Evolutionary conservation across 64 coral and sea anemone genomes (phyloP), one percentile per base, ranked within the genome.

Genomic region (Montipora foliosa): DNA sequence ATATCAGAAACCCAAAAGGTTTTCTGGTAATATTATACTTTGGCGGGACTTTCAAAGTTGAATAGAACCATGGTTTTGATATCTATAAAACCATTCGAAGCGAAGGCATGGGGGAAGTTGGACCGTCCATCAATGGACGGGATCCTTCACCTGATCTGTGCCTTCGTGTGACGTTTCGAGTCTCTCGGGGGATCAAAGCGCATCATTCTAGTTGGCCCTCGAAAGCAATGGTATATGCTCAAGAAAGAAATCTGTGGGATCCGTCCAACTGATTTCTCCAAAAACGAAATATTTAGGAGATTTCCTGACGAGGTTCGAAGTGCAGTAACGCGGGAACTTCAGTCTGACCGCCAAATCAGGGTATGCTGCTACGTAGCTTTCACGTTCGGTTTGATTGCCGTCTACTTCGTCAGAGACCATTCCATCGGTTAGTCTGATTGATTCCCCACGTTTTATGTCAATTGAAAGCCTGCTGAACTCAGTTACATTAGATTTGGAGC

Each of bases 281-380:
- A 76, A n/a, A 88, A 73, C 22, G 67, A 88, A 6, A 74, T 88
- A 72, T 88, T 88, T 53, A 88, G 47, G 70, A 88, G 51, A 49
- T 74, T 88, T 88, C 48, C 86, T 16, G 86, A 48, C 21, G 78
- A n/a, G n/a, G n/a, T n/a, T n/a, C 84, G 64, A 68, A 45, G 58
- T 74, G 69, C 73, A 1, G 29, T 22, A 76, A 72, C 22, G 67
- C 67, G n/a, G 20, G 45, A 88, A 76, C 62, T 88, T 25, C 24
- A 25, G 24, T 25, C 24, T 25, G 0, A 25, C 64, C 19, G 48
- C 86, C 67, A 76, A 88, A 76, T 88, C 86, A 5, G 16, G 16
- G 24, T 59, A 62, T 44, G 58, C 66, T 47, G 69, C 69, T 22
- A 21, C 47, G 66, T 74, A 19, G 21, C 69, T 44, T 88, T 47